Evolutionary conservation across 1,140 invertebrate genomes (phyloP).

Genomic region (Telenomus remus): DNA sequence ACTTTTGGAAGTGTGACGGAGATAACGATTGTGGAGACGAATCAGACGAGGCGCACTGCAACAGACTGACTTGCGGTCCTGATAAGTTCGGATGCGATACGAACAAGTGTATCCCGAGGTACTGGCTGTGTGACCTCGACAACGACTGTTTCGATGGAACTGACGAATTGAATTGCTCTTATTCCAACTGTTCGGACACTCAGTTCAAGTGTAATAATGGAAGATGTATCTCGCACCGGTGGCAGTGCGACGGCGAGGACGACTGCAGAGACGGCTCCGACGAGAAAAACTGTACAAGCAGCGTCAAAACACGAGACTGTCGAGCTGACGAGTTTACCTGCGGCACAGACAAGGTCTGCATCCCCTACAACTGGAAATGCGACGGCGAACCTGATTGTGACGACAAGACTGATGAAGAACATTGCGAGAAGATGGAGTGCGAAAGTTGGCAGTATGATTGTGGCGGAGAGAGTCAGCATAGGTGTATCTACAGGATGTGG

Average conservation of each 20-base stretch:
- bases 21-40: slow-evolving; percentile 82
- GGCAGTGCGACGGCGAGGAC: slow-evolving; percentile 82
- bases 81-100: slow-evolving; percentile 81
- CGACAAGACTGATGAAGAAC: slow-evolving; percentile 64
- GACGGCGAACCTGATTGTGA: slow-evolving; percentile 77
- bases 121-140: slow-evolving; percentile 78
- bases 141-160: slow-evolving; percentile 88
- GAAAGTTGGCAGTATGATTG: slow-evolving; percentile 75
- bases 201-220: slow-evolving; percentile 79
- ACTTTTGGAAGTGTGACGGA: slow-evolving; percentile 80
- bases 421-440: slow-evolving; percentile 70
- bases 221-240: slow-evolving; percentile 78
- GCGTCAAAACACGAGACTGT: slow-evolving; percentile 57
- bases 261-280: slow-evolving; percentile 80
- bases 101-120: slow-evolving; percentile 81
- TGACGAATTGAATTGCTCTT: slow-evolving; percentile 84
- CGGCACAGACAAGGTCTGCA: slow-evolving; percentile 71
- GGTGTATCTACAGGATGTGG: slow-evolving; percentile 75
- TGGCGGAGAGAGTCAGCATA: slow-evolving; percentile 58
- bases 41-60: slow-evolving; percentile 78
- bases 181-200: slow-evolving; percentile 71
- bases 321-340: slow-evolving; percentile 77
- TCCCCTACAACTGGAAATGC: slow-evolving; percentile 78
- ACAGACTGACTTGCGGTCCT: slow-evolving; percentile 76
- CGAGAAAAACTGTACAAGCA: slow-evolving; percentile 77